These are phyloP conservation scores for Mastacembelus armatus DNA, from an alignment of 2,797 vertebrate genomes.

Conservation along the genomic window DNA sequence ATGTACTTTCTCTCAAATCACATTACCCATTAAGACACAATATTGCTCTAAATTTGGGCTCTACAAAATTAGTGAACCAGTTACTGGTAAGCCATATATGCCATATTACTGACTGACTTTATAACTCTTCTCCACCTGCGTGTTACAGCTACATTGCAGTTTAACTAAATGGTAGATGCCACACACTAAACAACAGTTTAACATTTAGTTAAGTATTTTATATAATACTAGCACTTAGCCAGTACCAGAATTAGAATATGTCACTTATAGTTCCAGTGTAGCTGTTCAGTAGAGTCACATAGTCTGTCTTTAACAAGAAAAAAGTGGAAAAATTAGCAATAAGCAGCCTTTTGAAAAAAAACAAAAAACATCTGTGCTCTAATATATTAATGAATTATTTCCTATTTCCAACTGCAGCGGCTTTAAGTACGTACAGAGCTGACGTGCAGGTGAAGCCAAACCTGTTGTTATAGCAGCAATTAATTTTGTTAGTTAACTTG, in stretches of 20 bases:
- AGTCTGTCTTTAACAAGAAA: slow-evolving; percentile 1
- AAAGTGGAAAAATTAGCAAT: neutral
- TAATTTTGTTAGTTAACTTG: slow-evolving; percentile 52
- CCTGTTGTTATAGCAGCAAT: slow-evolving; percentile 35
- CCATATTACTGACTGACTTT: neutral
- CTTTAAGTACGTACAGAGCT: slow-evolving; percentile 17
- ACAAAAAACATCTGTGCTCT: too few species aligned
- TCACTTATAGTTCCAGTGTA: neutral
- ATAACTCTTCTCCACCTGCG: too few species aligned
- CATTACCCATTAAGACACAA: neutral
- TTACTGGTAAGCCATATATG: too few species aligned
- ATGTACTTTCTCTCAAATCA: neutral
- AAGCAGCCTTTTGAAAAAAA: neutral
- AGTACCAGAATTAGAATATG: neutral
- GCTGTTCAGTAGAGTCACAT: neutral
- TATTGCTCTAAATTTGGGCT: slow-evolving; percentile 27
- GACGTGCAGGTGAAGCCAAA: neutral
- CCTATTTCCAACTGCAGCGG: slow-evolving; percentile 42
- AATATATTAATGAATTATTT: slow-evolving; percentile 2
- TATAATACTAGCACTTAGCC: neutral
- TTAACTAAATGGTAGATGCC: neutral
- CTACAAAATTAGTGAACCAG: slow-evolving; percentile 4
- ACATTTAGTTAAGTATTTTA: neutral
- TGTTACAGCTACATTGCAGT: too few species aligned
- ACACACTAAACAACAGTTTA: neutral